phyloP scores from a whole-genome alignment of 2,113 vertebrate genomes.

The Apteryx owenii region DNA sequence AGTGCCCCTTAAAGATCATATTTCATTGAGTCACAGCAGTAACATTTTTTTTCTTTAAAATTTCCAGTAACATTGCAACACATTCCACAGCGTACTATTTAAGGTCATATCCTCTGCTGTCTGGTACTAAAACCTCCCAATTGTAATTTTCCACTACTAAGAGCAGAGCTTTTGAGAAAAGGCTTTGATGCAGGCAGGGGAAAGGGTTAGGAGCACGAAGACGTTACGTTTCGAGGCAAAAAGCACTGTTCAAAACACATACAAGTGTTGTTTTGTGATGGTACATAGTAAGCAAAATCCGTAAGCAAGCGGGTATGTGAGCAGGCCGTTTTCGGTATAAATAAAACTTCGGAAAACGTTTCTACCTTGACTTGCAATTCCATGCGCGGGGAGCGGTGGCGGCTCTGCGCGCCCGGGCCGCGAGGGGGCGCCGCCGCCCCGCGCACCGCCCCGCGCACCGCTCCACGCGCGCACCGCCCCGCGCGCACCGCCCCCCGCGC shows the following conservation, averaged over 20 bases:
- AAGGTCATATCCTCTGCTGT: neutral
- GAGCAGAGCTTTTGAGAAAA: neutral
- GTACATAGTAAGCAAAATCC: rapidly evolving
- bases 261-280: neutral
- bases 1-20: rapidly evolving
- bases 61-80: neutral
- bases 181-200: neutral
- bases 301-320: rapidly evolving
- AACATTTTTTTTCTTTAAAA: neutral
- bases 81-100: rapidly evolving
- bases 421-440: no score
- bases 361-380: neutral
- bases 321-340: neutral
- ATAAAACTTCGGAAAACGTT: neutral
- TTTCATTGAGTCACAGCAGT: neutral
- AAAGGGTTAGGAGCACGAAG: neutral
- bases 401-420: no score
- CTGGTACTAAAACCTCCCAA: neutral
- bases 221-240: rapidly evolving
- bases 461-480: no score
- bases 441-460: no score
- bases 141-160: neutral
- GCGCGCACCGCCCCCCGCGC: no score
- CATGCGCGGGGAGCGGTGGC: neutral
- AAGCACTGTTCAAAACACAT: neutral